These are phyloP conservation scores for Dryococelus australis DNA, from an alignment of 2,888 invertebrate species.

Conservation along the genomic window DNA sequence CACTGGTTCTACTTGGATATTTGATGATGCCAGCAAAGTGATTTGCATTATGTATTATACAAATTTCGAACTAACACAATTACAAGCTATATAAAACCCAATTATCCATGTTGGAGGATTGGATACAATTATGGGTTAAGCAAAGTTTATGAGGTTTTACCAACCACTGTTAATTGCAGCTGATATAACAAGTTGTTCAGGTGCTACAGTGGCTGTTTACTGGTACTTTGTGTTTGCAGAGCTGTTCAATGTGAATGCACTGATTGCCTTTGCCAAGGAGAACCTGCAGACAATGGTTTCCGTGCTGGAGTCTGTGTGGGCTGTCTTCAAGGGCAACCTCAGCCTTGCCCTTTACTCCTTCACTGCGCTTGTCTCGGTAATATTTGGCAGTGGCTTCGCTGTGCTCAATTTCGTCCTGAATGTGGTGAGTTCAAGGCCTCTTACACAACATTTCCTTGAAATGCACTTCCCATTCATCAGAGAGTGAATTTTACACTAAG, in stretches of 20 bases:
- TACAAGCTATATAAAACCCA: no score
- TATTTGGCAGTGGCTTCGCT: slow-evolving; percentile 90
- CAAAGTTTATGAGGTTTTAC: no score
- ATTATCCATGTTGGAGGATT: no score
- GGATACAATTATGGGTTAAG: no score
- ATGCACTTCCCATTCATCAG: slow-evolving; percentile 34
- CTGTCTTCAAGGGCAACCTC: slow-evolving; percentile 90
- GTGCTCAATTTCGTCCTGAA: slow-evolving; percentile 87
- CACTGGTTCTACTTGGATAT: no score
- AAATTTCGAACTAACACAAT: no score
- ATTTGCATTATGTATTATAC: no score
- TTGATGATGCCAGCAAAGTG: no score
- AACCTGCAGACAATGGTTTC: slow-evolving; percentile 90
- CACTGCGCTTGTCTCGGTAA: slow-evolving; percentile 85
- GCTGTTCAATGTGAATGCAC: slow-evolving; percentile 74
- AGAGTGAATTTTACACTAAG: no score
- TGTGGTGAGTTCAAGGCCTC: slow-evolving; percentile 65
- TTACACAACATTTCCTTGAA: slow-evolving; percentile 25
- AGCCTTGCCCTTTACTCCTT: slow-evolving; percentile 83
- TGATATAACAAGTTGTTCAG: no score
- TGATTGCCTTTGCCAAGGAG: slow-evolving; percentile 84
- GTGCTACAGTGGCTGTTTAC: background rate
- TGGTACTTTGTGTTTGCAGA: slow-evolving; percentile 59
- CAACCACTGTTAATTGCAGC: no score
- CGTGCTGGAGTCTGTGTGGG: slow-evolving; percentile 86